Percentiles rank a stretch among this genome's conserved stretches.
These are phyloP conservation scores for Stichodactyla helianthus DNA, from an alignment of 64 coral and sea anemone species.

Conservation along the genomic window DNA sequence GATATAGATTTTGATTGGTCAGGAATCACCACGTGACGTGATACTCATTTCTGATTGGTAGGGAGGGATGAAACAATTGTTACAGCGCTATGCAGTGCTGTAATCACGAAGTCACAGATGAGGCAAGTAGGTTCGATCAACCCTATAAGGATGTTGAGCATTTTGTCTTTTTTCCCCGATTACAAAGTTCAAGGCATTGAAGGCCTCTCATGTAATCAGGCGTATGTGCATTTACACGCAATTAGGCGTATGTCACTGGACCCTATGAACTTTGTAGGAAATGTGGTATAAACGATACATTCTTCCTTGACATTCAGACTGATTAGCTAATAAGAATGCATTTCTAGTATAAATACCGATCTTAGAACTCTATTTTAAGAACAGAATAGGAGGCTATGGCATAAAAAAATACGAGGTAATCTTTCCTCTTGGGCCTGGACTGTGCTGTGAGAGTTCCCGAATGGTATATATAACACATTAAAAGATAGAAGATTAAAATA, in stretches of 20 bases:
- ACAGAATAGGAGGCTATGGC: background rate
- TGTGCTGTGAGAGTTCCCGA: background rate
- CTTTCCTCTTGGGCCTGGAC: background rate
- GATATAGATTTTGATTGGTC: slow-evolving; percentile 7
- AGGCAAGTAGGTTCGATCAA: background rate
- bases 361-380: background rate
- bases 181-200: background rate
- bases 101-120: background rate
- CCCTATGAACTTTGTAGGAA: background rate
- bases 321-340: background rate
- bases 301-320: background rate
- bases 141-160: background rate
- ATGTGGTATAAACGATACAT: background rate
- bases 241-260: background rate
- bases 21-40: background rate
- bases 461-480: background rate
- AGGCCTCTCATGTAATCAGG: background rate
- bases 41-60: background rate
- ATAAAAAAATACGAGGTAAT: background rate
- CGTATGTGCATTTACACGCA: background rate
- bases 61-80: background rate
- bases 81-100: background rate
- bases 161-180: background rate
- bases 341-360: background rate
- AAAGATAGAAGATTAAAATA: background rate